phyloP scores from a whole-genome alignment of 2,888 invertebrate genomes.

The Onchidella celtica region DNA sequence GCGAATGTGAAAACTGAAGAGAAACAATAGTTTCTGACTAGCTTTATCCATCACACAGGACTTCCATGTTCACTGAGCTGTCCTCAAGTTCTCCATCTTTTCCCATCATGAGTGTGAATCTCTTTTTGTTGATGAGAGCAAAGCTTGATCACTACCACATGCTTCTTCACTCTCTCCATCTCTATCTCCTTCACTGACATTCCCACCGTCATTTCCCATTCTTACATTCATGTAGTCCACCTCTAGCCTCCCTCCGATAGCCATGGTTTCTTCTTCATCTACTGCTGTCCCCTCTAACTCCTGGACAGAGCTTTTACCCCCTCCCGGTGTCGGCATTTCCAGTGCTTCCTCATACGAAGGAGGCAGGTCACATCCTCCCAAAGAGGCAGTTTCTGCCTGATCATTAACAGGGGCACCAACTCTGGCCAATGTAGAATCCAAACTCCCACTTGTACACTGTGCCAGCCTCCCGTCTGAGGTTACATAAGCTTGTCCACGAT shows the following conservation, averaged over 20 bases:
- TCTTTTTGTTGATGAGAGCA: not conserved
- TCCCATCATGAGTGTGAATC: not conserved
- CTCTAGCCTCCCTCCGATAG: not conserved
- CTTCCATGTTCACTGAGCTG: no score
- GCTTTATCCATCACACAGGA: no score
- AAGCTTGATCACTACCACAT: not conserved
- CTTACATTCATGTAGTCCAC: constrained; percentile 12
- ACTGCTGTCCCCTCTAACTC: not conserved
- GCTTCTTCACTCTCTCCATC: not conserved
- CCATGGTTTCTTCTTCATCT: not conserved
- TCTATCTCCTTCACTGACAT: not conserved
- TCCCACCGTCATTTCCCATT: not conserved
- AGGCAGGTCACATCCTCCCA: constrained; percentile 42
- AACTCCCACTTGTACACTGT: no score
- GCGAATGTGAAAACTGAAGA: no score
- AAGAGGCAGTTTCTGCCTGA: constrained; percentile 2
- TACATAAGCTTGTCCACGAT: not conserved
- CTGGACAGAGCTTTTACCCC: not conserved
- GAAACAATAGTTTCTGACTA: no score
- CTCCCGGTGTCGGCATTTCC: constrained; percentile 47
- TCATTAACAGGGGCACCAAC: not conserved
- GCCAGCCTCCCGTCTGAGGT: not conserved
- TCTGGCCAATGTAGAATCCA: not conserved
- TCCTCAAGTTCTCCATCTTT: no score
- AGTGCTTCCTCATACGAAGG: constrained; percentile 54